phyloP scores from a whole-genome alignment of 2,113 vertebrate species.

The Rynchops niger region DNA sequence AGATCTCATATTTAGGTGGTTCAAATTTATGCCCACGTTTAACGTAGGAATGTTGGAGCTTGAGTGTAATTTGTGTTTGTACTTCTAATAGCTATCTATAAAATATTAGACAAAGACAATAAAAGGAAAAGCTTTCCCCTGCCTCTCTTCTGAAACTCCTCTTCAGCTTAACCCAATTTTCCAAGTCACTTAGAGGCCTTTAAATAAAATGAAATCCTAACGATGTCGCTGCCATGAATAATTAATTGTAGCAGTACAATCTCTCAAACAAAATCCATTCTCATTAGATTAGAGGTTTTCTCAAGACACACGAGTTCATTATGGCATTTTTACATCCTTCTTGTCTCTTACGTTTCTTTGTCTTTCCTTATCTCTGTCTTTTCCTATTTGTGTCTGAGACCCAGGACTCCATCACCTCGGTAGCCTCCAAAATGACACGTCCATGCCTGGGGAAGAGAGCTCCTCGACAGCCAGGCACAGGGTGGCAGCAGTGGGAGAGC shows the following conservation, averaged over 20 bases:
- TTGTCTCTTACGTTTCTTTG: constrained; percentile 64
- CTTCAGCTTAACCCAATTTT: constrained; percentile 88
- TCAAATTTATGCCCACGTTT: background rate
- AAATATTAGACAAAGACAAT: constrained; percentile 78
- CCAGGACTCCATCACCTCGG: background rate
- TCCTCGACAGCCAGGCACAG: background rate
- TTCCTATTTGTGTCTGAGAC: constrained; percentile 28
- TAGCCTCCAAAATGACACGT: background rate
- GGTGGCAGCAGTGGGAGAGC: background rate
- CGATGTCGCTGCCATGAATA: constrained; percentile 95
- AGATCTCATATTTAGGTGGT: background rate
- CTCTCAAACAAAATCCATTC: constrained; percentile 93
- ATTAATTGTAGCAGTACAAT: constrained; percentile 90
- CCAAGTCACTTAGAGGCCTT: constrained; percentile 83
- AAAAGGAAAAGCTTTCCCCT: constrained; percentile 79
- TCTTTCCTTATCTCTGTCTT: constrained; percentile 58
- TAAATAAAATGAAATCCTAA: constrained; percentile 92
- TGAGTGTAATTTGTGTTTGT: constrained; percentile 55
- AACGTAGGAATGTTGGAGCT: constrained; percentile 30
- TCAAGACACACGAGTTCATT: constrained; percentile 85
- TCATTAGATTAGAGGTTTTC: constrained; percentile 94
- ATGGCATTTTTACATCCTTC: constrained; percentile 74
- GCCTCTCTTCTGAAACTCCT: constrained; percentile 74
- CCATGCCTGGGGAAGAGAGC: background rate
- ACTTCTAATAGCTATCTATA: constrained; percentile 68